Percentiles rank a stretch among this genome's conserved stretches.
These are phyloP conservation scores for Rapana venosa DNA, from an alignment of 2,888 invertebrate genomes.

Conservation along the genomic window DNA sequence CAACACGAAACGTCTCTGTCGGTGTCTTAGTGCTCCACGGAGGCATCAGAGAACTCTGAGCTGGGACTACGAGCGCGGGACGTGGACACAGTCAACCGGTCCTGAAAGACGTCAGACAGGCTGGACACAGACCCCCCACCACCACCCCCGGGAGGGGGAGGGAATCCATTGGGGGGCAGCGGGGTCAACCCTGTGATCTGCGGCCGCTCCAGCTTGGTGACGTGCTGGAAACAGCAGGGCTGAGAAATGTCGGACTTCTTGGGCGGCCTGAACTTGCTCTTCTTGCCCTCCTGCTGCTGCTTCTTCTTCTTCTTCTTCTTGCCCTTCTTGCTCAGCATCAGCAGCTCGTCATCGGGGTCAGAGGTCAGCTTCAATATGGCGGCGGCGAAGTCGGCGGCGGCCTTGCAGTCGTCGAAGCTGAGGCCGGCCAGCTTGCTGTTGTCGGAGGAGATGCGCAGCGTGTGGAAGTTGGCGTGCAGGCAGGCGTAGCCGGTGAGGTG, in stretches of 20 bases:
- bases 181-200: constrained; percentile 35
- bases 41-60: constrained; percentile 61
- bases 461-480: constrained; percentile 85
- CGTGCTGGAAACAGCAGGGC: constrained; percentile 91
- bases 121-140: constrained; percentile 41
- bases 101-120: constrained; percentile 48
- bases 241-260: constrained; percentile 89
- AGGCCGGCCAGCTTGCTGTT: constrained; percentile 88
- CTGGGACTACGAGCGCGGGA: constrained; percentile 60
- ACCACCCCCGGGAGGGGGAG: constrained; percentile 17
- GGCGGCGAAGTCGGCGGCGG: constrained; percentile 84
- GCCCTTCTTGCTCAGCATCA: constrained; percentile 81
- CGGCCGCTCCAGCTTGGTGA: constrained; percentile 85
- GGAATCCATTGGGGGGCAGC: constrained; percentile 46
- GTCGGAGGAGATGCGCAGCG: constrained; percentile 88
- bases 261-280: constrained; percentile 81
- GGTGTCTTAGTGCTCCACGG: constrained; percentile 43
- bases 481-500: constrained; percentile 86
- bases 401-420: constrained; percentile 87
- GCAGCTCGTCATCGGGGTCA: constrained; percentile 87
- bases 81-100: constrained; percentile 53
- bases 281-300: constrained; percentile 58
- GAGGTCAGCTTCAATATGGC: constrained; percentile 83
- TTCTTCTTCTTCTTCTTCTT: constrained; percentile 63
- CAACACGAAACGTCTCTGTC: not conserved